A percentile compares a stretch with the other conserved stretches of the same genome.
Conservation (phyloP, 2,797 vertebrate species). For the Neosilurus mollespiculum region DNA sequence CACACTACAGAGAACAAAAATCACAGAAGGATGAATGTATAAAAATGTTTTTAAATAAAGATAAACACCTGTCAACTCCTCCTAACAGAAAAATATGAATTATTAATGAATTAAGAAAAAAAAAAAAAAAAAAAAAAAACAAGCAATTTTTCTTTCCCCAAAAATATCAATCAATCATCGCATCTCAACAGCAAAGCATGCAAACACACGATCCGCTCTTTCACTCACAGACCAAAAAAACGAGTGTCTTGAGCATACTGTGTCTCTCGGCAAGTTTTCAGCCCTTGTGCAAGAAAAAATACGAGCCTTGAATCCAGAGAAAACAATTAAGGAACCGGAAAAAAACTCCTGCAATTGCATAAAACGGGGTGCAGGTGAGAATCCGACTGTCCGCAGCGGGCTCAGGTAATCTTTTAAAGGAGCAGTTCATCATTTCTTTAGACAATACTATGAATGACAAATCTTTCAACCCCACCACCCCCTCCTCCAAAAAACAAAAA, state of each 20-base stretch:
- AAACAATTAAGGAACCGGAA: neutral
- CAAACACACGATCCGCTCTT: neutral
- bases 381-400: neutral
- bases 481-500: no score
- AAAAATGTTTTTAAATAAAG: neutral
- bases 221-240: neutral
- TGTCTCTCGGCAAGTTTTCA: neutral
- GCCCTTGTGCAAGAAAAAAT: neutral
- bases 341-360: conserved; percentile 30
- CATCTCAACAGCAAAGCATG: neutral
- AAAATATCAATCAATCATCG: neutral
- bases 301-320: neutral
- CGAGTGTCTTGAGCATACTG: neutral
- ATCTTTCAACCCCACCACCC: neutral
- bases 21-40: neutral
- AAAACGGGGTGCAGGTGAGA: neutral
- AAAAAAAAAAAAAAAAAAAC: neutral
- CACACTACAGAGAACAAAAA: neutral
- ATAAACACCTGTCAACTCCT: neutral
- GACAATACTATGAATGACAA: no score
- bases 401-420: neutral
- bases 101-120: neutral
- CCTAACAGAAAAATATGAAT: neutral
- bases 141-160: neutral
- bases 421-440: neutral